phyloP scores from a whole-genome alignment of 2,888 invertebrate genomes.

The Sturmia bella region DNA sequence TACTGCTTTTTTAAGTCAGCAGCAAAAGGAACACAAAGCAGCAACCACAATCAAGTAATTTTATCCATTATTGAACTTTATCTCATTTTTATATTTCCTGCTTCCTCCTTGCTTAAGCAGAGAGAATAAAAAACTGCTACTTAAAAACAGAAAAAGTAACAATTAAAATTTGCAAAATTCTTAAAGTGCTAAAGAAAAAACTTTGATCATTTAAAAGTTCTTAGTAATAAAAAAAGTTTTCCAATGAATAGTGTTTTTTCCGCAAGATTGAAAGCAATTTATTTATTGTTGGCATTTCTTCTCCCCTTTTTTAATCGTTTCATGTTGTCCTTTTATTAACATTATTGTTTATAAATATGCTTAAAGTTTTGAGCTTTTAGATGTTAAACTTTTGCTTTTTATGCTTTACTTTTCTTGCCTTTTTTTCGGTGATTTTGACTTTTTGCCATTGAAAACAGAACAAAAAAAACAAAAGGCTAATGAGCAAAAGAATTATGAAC shows the following conservation, averaged over 20 bases:
- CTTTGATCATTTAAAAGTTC: slow-evolving; percentile 58
- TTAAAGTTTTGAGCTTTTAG: slow-evolving; percentile 22
- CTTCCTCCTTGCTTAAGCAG: neutral
- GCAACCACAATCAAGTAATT: slow-evolving; percentile 17
- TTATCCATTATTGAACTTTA: slow-evolving; percentile 37
- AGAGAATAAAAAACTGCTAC: neutral
- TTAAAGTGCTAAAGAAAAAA: slow-evolving; percentile 46
- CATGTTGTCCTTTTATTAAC: slow-evolving; percentile 23
- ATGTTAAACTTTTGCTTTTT: neutral
- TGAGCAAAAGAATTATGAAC: slow-evolving; percentile 63
- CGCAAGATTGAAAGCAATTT: slow-evolving; percentile 59
- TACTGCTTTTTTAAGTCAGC: neutral
- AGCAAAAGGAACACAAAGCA: neutral
- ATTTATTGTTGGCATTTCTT: slow-evolving; percentile 37
- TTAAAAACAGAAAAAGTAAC: slow-evolving; percentile 44
- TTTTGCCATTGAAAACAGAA: neutral
- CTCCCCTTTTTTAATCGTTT: slow-evolving; percentile 13
- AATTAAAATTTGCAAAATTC: slow-evolving; percentile 62
- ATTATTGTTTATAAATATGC: slow-evolving; percentile 55
- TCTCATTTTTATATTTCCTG: slow-evolving; percentile 7
- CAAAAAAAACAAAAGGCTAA: slow-evolving; percentile 28
- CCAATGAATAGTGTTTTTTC: slow-evolving; percentile 49
- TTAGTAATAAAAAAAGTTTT: slow-evolving; percentile 36
- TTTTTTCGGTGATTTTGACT: neutral
- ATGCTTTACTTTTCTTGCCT: neutral